These are phyloP conservation scores for Mus minutoides DNA, from an alignment of 2,797 vertebrate species.

Conservation along the genomic window DNA sequence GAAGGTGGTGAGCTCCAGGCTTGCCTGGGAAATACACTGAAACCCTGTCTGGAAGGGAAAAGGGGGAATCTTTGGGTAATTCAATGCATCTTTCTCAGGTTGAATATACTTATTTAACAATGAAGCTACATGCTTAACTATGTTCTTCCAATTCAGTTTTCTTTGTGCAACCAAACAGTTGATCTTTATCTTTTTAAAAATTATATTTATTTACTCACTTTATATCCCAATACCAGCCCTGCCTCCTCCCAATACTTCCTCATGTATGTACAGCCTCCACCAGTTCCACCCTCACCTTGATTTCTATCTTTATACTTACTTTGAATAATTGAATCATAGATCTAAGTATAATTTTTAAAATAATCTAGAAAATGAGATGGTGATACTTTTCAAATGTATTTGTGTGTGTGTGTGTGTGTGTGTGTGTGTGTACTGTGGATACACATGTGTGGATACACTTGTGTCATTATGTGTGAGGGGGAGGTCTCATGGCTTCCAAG, in stretches of 20 bases:
- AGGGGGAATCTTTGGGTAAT: not conserved
- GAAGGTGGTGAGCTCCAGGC: not conserved
- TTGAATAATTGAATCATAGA: not conserved
- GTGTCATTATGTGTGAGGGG: no score
- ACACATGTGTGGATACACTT: no score
- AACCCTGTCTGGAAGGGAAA: not conserved
- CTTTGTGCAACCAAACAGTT: not conserved
- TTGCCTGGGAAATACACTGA: not conserved
- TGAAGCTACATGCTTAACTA: slow-evolving; percentile 14
- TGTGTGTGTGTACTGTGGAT: no score
- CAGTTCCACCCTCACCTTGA: not conserved
- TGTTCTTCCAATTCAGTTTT: not conserved
- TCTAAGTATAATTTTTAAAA: slow-evolving; percentile 44
- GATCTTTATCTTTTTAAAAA: not conserved
- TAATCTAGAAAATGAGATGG: not conserved
- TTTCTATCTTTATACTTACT: slow-evolving; percentile 8
- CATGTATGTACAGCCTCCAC: not conserved
- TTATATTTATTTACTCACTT: not conserved
- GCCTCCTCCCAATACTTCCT: not conserved
- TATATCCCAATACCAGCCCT: not conserved
- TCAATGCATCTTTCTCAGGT: slow-evolving; percentile 2
- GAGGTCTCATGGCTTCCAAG: not conserved
- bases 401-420: not conserved
- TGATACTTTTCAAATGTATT: not conserved
- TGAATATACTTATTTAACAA: slow-evolving; percentile 38